A percentile compares a stretch with the other conserved stretches of the same genome.
These are phyloP conservation scores for Pristionchus entomophagus DNA, from an alignment of 2,888 invertebrate genomes.

Conservation along the genomic window DNA sequence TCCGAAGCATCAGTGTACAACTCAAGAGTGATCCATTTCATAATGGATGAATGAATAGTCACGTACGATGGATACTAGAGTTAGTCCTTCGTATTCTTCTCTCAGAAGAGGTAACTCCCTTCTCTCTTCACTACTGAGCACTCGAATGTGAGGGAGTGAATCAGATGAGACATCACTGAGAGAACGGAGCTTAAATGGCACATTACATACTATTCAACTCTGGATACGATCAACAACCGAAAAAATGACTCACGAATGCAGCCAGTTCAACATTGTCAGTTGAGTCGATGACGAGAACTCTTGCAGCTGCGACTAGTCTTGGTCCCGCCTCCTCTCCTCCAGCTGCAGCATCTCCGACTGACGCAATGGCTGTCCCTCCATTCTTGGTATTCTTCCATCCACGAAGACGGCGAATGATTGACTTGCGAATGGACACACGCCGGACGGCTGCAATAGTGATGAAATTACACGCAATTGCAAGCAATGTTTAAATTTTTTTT, in stretches of 20 bases:
- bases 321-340: neutral
- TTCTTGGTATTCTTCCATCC: neutral
- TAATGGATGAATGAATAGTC: neutral
- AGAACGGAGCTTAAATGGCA: neutral
- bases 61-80: slow-evolving; percentile 27
- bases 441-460: neutral
- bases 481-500: neutral
- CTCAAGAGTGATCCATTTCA: neutral
- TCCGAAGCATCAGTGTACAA: neutral
- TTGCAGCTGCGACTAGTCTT: neutral
- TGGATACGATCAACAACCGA: neutral
- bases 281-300: slow-evolving; percentile 39
- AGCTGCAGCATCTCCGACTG: neutral
- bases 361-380: neutral
- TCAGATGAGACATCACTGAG: neutral
- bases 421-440: slow-evolving; percentile 25
- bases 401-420: slow-evolving; percentile 41
- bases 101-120: neutral
- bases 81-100: slow-evolving; percentile 43
- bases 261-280: slow-evolving; percentile 27
- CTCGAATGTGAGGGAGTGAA: slow-evolving; percentile 6
- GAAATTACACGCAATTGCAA: neutral
- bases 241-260: neutral
- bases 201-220: neutral
- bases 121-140: neutral